These are phyloP conservation scores for Musca vetustissima DNA, from an alignment of 1,140 invertebrate species.

Conservation along the genomic window DNA sequence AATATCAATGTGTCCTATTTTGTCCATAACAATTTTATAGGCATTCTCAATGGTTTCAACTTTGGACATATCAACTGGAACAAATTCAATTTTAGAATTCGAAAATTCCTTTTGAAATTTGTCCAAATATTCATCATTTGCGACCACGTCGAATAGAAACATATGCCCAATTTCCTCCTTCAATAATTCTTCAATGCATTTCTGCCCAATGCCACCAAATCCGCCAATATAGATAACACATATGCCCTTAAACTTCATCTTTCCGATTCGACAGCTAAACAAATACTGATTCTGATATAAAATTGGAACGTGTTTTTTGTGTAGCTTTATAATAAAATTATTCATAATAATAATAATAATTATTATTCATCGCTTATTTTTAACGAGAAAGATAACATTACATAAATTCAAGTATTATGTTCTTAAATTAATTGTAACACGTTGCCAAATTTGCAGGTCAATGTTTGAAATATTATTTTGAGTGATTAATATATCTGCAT, in stretches of 20 bases:
- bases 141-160: not conserved
- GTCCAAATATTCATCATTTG: not conserved
- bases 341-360: too few species aligned
- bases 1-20: slow-evolving; percentile 8
- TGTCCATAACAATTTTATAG: not conserved
- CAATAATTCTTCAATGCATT: not conserved
- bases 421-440: too few species aligned
- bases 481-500: too few species aligned
- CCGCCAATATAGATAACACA: slow-evolving; percentile 42
- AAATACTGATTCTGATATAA: too few species aligned
- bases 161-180: not conserved
- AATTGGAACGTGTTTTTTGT: too few species aligned
- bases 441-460: too few species aligned
- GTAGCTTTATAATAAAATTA: too few species aligned
- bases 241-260: slow-evolving; percentile 29
- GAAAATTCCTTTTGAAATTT: not conserved
- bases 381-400: too few species aligned
- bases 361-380: too few species aligned
- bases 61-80: slow-evolving; percentile 12
- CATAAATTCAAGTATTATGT: too few species aligned
- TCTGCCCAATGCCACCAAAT: slow-evolving; percentile 40
- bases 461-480: too few species aligned
- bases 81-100: not conserved
- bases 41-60: not conserved
- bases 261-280: not conserved